Conservation (phyloP, 2,113 vertebrate genomes). For the Eudyptes chrysolophus region DNA sequence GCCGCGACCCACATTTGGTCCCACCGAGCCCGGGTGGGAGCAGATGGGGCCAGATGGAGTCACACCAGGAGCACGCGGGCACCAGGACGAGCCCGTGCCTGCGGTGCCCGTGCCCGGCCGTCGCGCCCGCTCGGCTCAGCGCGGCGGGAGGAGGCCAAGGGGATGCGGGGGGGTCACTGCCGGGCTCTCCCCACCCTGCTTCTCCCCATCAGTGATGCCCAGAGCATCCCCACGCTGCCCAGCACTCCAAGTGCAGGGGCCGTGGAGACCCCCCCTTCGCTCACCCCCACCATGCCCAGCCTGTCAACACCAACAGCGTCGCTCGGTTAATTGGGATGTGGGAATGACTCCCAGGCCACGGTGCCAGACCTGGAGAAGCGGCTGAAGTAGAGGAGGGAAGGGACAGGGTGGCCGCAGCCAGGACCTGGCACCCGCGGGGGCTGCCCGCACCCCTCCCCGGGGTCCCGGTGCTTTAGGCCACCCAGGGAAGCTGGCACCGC, state of each 20-base stretch:
- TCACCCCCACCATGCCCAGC: background rate
- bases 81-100: background rate
- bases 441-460: accelerated
- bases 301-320: background rate
- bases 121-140: accelerated
- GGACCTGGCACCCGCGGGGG: accelerated
- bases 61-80: background rate
- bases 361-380: accelerated
- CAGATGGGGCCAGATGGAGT: constrained; percentile 25
- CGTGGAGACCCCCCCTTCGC: accelerated
- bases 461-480: background rate
- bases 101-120: background rate
- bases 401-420: background rate
- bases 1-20: constrained; percentile 19
- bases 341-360: background rate
- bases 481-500: accelerated
- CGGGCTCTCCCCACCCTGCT: accelerated
- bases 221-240: background rate
- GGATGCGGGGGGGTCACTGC: accelerated
- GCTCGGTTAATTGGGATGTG: background rate
- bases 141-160: background rate
- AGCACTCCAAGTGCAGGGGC: accelerated
- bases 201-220: background rate
- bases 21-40: background rate
- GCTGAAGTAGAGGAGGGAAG: background rate